A percentile compares a stretch with the other conserved stretches of the same genome.
These are phyloP conservation scores for Cettia cetti DNA, from an alignment of 2,113 vertebrate genomes.

Conservation along the genomic window DNA sequence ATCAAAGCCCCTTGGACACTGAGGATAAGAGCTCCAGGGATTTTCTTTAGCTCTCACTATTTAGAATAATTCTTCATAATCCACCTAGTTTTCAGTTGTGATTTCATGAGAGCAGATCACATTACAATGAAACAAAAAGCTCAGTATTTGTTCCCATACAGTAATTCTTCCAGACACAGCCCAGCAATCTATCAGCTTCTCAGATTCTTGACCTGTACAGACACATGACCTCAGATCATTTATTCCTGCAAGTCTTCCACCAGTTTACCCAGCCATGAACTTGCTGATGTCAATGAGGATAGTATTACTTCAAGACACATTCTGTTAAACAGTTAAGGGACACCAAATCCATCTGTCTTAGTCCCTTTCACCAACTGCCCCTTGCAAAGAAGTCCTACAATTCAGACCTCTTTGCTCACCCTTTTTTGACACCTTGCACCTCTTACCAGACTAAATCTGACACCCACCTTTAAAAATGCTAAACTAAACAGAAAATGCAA, in stretches of 20 bases:
- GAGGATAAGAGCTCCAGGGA: background rate
- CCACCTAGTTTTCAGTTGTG: background rate
- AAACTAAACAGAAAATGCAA: background rate
- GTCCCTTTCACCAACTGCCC: background rate
- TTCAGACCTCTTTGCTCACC: background rate
- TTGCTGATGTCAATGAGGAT: background rate
- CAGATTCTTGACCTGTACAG: background rate
- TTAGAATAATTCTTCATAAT: background rate
- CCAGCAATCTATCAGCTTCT: background rate
- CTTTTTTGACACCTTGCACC: background rate
- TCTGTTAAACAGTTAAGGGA: background rate
- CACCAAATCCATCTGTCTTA: background rate
- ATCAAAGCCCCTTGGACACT: background rate
- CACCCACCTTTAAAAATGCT: background rate
- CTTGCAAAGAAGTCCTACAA: background rate
- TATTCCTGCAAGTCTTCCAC: background rate
- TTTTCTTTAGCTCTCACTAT: background rate
- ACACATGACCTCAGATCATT: background rate
- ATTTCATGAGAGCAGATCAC: background rate
- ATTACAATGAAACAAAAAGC: slow-evolving; percentile 17
- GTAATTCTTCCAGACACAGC: background rate
- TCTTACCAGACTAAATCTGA: background rate
- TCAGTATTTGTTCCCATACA: background rate
- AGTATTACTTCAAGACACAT: background rate
- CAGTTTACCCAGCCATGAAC: background rate